Conservation (phyloP, 2,797 vertebrate genomes). For the Columba guinea region DNA sequence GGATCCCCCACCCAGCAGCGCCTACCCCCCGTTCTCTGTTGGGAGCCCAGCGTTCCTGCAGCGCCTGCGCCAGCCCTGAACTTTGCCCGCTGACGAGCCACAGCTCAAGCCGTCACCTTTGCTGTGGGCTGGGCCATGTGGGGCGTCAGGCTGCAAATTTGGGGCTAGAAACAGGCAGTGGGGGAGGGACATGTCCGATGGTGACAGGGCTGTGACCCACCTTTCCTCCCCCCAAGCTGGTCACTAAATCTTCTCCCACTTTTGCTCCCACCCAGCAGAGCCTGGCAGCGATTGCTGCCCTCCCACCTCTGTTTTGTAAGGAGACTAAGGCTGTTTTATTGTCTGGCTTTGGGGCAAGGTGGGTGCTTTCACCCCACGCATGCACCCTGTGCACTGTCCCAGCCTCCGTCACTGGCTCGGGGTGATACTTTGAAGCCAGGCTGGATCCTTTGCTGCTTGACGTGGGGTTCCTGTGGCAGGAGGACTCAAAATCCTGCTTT, state of each 20-base stretch:
- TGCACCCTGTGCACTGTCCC: not conserved
- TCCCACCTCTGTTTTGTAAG: not conserved
- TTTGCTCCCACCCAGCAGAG: not conserved
- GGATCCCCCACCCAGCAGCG: not conserved
- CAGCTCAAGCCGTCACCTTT: not conserved
- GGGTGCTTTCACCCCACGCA: not conserved
- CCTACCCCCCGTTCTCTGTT: rapidly evolving
- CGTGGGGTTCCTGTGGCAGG: rapidly evolving
- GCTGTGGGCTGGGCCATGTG: not conserved
- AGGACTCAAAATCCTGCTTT: not conserved
- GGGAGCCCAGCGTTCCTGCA: not conserved
- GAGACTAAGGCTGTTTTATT: not conserved
- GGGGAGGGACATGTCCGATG: rapidly evolving
- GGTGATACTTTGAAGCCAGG: not conserved
- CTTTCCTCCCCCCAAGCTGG: not conserved
- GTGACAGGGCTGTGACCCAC: not conserved
- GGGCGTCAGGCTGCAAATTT: not conserved
- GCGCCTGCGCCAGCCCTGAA: not conserved
- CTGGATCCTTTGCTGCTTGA: not conserved
- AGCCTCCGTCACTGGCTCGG: rapidly evolving
- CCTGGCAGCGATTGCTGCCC: not conserved
- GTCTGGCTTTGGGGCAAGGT: not conserved
- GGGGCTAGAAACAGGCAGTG: not conserved
- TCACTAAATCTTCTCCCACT: rapidly evolving
- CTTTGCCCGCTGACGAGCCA: not conserved